These are phyloP conservation scores for Coreius guichenoti DNA, from an alignment of 2,797 vertebrate genomes.

Conservation along the genomic window DNA sequence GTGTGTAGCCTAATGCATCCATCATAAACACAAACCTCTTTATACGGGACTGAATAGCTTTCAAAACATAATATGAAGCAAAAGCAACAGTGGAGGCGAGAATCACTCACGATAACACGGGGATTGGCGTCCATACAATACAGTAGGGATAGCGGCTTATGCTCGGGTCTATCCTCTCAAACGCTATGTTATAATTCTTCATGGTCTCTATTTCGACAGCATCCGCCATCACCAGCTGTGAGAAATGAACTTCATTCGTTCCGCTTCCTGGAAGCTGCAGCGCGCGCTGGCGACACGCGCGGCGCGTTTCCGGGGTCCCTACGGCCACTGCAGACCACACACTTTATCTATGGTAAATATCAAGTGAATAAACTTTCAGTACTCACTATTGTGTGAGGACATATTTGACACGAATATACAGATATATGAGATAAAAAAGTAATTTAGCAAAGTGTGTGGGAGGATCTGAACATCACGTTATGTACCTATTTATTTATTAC, in stretches of 20 bases:
- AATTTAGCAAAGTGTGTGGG: too few relatives aligned
- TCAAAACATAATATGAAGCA: slow-evolving; percentile 22
- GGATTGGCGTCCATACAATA: slow-evolving; percentile 97
- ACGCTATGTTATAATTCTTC: slow-evolving; percentile 84
- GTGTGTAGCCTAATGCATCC: neutral
- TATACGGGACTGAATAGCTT: slow-evolving; percentile 3
- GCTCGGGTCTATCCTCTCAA: slow-evolving; percentile 80
- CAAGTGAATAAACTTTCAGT: neutral
- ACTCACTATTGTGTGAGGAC: neutral
- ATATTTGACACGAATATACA: neutral
- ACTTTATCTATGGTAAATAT: neutral
- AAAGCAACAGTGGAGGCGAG: slow-evolving; percentile 13
- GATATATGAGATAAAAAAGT: neutral
- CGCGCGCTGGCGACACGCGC: slow-evolving; percentile 25
- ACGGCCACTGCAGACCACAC: slow-evolving; percentile 6
- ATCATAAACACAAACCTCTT: slow-evolving; percentile 33
- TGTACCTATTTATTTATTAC: neutral
- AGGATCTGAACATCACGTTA: neutral
- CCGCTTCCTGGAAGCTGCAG: slow-evolving; percentile 56
- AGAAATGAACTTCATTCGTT: slow-evolving; percentile 69
- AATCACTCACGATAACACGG: slow-evolving; percentile 91
- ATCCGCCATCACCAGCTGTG: slow-evolving; percentile 90
- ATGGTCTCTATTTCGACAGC: slow-evolving; percentile 83
- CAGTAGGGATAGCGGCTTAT: slow-evolving; percentile 89
- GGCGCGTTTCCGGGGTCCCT: slow-evolving; percentile 54